phyloP scores from a whole-genome alignment of 2,888 invertebrate genomes.

The Nephrotoma appendiculata region DNA sequence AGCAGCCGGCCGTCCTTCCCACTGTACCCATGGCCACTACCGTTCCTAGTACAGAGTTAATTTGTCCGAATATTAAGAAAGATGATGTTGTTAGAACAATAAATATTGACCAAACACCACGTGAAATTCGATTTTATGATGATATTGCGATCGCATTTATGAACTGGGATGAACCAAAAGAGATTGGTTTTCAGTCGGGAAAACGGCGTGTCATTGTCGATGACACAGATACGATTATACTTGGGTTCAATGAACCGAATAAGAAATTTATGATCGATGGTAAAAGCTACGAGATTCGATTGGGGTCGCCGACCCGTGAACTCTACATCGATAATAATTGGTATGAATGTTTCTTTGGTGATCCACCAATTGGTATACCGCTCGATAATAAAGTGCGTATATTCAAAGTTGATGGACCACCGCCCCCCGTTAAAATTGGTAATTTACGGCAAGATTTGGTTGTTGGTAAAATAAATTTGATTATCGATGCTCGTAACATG shows the following conservation, averaged over 20 bases:
- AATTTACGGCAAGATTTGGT: constrained; percentile 67
- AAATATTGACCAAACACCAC: constrained; percentile 62
- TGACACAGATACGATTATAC: constrained; percentile 52
- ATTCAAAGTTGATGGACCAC: constrained; percentile 75
- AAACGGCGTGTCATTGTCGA: constrained; percentile 59
- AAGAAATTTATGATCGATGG: constrained; percentile 60
- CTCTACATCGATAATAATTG: constrained; percentile 76
- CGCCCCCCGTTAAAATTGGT: constrained; percentile 88
- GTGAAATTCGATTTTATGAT: constrained; percentile 72
- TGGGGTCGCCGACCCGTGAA: constrained; percentile 87
- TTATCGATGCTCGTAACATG: constrained; percentile 65
- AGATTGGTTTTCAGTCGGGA: constrained; percentile 74
- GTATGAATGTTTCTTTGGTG: constrained; percentile 88
- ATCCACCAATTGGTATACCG: constrained; percentile 66
- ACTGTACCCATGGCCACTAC: constrained; percentile 16
- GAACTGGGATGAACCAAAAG: constrained; percentile 72
- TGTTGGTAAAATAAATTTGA: constrained; percentile 69
- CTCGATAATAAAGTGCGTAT: constrained; percentile 63
- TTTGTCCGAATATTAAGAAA: constrained; percentile 37
- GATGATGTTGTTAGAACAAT: constrained; percentile 64
- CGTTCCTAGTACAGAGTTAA: constrained; percentile 18
- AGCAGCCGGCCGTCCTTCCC: constrained; percentile 23
- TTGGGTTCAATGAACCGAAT: constrained; percentile 53
- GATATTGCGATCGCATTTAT: constrained; percentile 72
- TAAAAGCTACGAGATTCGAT: constrained; percentile 58